Percentiles rank a stretch among this genome's conserved stretches.
Conservation (phyloP, 2,113 vertebrate species). For the Gorsachius goisagi region DNA sequence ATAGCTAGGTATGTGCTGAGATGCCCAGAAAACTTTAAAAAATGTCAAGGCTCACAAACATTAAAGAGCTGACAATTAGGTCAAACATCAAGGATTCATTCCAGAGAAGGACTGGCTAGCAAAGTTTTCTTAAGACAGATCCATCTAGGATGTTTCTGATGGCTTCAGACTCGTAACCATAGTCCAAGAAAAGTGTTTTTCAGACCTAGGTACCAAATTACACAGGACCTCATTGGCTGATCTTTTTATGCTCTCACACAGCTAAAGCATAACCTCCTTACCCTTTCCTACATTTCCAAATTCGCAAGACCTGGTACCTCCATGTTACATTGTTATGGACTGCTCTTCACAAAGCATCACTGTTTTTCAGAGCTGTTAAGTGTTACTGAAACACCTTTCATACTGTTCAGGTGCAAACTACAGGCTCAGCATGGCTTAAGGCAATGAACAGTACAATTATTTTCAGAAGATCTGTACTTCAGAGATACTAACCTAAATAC, state of each 20-base stretch:
- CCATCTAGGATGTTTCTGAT: neutral
- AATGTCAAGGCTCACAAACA: neutral
- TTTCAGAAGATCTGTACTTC: constrained; percentile 2
- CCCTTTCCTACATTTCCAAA: neutral
- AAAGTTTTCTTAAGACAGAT: neutral
- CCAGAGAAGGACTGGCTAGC: neutral
- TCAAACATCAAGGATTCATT: neutral
- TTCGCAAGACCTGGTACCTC: neutral
- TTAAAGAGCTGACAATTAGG: neutral
- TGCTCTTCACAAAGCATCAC: neutral
- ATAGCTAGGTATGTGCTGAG: neutral
- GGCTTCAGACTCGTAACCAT: neutral
- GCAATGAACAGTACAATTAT: neutral
- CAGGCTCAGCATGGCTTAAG: neutral
- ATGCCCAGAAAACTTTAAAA: neutral
- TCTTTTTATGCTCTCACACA: neutral
- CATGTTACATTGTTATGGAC: neutral
- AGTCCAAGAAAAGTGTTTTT: neutral
- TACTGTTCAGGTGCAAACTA: neutral
- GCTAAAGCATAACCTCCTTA: neutral
- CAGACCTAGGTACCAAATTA: neutral
- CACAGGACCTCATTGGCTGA: neutral
- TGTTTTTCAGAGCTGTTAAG: neutral
- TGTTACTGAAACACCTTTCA: neutral
- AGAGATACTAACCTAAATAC: neutral